These are phyloP conservation scores for Microtus oregoni DNA, from an alignment of 2,113 vertebrate species.

Conservation along the genomic window DNA sequence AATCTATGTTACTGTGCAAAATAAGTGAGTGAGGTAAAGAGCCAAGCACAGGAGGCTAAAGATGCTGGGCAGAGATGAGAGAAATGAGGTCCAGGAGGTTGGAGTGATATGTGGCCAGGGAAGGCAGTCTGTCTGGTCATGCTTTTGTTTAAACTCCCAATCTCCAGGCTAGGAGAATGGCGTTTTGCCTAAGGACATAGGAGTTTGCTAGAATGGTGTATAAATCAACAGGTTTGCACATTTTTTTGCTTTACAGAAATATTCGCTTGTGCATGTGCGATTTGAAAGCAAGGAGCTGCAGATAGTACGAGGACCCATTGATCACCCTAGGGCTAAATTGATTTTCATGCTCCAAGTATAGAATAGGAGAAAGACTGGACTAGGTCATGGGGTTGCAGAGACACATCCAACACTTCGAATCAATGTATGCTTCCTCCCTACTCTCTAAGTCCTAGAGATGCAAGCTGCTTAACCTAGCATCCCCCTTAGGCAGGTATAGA, in stretches of 20 bases:
- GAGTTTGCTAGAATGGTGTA: not conserved
- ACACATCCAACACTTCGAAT: not conserved
- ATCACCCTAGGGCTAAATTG: not conserved
- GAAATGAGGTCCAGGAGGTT: not conserved
- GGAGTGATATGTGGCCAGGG: not conserved
- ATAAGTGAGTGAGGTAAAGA: not conserved
- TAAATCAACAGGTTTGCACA: slow-evolving; percentile 34
- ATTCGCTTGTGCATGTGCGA: slow-evolving; percentile 6
- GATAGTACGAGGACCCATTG: not conserved
- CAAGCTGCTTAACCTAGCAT: not conserved
- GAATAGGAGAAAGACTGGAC: not conserved
- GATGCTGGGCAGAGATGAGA: not conserved
- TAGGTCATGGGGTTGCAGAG: not conserved
- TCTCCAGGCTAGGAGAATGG: slow-evolving; percentile 36
- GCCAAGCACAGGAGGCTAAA: not conserved
- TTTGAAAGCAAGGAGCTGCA: not conserved
- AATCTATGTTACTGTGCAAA: not conserved
- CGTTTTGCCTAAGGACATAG: not conserved
- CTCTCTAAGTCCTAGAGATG: not conserved
- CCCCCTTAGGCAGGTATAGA: not conserved
- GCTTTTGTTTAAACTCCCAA: slow-evolving; percentile 43
- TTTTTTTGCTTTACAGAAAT: slow-evolving; percentile 53
- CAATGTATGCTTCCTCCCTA: not conserved
- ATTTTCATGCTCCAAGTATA: not conserved
- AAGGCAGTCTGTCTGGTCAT: not conserved